Evolutionary conservation across 2,113 vertebrate genomes (phyloP).

Genomic region (Psittacus erithacus): DNA sequence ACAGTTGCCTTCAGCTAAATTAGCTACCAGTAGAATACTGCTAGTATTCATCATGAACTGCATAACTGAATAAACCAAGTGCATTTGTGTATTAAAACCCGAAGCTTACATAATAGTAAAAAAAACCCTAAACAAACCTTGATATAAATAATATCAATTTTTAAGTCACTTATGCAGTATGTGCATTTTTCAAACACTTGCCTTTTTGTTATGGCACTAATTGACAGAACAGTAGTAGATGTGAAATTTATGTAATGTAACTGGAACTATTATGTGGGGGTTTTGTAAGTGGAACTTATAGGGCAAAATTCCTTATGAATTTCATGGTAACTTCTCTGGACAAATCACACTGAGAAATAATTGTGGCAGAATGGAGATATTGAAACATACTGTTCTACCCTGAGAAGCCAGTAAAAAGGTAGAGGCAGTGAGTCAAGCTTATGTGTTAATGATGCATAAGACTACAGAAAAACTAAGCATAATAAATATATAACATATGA

Average conservation of each 20-base stretch:
- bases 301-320: neutral
- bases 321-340: neutral
- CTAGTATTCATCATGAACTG: neutral
- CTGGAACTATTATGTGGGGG: neutral
- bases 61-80: neutral
- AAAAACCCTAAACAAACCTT: neutral
- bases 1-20: neutral
- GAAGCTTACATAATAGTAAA: neutral
- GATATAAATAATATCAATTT: neutral
- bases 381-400: neutral
- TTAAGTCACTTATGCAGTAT: neutral
- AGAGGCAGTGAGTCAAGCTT: neutral
- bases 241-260: neutral
- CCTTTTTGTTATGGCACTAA: neutral
- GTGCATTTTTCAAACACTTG: neutral
- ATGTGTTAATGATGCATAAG: neutral
- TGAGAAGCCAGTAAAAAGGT: neutral
- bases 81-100: neutral
- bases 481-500: neutral
- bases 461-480: neutral
- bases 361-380: neutral
- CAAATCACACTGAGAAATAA: neutral
- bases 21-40: neutral
- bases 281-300: accelerated
- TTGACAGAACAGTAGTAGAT: neutral